These are phyloP conservation scores for Bombus breviceps DNA, from an alignment of 1,140 invertebrate genomes.

Conservation along the genomic window DNA sequence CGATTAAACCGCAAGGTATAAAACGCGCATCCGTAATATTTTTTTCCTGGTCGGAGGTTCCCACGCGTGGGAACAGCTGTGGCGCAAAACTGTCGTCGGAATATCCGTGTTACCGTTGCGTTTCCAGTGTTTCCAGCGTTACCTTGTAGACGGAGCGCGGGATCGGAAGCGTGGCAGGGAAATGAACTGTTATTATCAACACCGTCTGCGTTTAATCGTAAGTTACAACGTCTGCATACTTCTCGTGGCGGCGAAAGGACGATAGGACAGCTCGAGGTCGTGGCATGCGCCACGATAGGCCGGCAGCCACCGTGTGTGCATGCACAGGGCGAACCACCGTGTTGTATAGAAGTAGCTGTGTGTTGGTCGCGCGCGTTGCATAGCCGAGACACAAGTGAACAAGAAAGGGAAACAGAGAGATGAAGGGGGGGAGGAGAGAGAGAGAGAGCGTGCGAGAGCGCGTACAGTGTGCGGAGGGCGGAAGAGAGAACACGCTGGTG, in stretches of 20 bases:
- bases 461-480: background rate
- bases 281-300: constrained; percentile 40
- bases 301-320: constrained; percentile 41
- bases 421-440: too few species aligned
- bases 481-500: background rate
- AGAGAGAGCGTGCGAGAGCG: too few species aligned
- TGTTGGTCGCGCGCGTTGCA: constrained; percentile 3
- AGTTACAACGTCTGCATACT: constrained; percentile 34
- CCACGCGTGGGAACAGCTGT: background rate
- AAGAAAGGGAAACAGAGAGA: background rate
- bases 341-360: constrained; percentile 1
- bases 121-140: background rate
- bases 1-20: background rate
- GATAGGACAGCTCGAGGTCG: constrained; percentile 43
- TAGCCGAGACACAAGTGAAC: constrained; percentile 29
- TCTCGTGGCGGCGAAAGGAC: constrained; percentile 21
- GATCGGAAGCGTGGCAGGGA: constrained; percentile 13
- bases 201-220: constrained; percentile 29
- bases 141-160: background rate
- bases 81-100: background rate
- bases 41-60: background rate
- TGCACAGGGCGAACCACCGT: background rate
- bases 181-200: constrained; percentile 41
- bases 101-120: constrained; percentile 5
- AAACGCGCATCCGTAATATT: background rate